Percentiles rank a stretch among this genome's conserved stretches.
phyloP scores from a whole-genome alignment of 1,140 invertebrate genomes.

The Parasteatoda tepidariorum region DNA sequence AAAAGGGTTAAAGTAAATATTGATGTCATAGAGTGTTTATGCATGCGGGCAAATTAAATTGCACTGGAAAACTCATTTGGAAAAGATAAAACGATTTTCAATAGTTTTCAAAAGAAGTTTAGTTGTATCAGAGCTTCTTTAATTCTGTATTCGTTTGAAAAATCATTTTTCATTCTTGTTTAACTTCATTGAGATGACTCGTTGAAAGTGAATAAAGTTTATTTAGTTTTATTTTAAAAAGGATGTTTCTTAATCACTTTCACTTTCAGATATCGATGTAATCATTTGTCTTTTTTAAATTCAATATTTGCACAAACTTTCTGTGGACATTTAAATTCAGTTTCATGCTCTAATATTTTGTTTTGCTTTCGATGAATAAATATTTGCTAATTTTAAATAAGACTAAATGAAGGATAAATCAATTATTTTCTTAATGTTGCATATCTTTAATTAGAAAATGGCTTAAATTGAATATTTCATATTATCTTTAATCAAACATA shows the following conservation, averaged over 20 bases:
- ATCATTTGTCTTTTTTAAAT: too few relatives aligned
- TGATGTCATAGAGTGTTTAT: constrained; percentile 34
- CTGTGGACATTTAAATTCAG: too few relatives aligned
- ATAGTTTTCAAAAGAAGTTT: constrained; percentile 55
- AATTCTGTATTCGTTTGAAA: background rate
- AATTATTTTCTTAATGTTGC: too few relatives aligned
- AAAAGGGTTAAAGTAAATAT: constrained; percentile 18
- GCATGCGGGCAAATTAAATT: constrained; percentile 45
- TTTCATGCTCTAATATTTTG: too few relatives aligned
- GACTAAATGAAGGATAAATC: too few relatives aligned
- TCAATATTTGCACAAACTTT: too few relatives aligned
- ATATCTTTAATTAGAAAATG: too few relatives aligned
- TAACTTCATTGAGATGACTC: constrained; percentile 53
- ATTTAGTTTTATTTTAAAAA: constrained; percentile 26
- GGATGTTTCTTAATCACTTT: constrained; percentile 15
- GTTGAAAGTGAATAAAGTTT: constrained; percentile 29
- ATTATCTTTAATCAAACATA: too few relatives aligned
- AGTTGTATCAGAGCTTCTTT: constrained; percentile 18
- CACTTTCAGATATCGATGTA: too few relatives aligned
- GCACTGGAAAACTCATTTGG: constrained; percentile 44
- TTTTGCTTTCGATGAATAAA: too few relatives aligned
- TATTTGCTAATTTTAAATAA: too few relatives aligned
- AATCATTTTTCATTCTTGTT: constrained; percentile 45
- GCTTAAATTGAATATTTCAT: too few relatives aligned
- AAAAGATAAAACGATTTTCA: constrained; percentile 55